phyloP scores from a whole-genome alignment of 2,888 invertebrate species.

The Drosophila subsilvestris region DNA sequence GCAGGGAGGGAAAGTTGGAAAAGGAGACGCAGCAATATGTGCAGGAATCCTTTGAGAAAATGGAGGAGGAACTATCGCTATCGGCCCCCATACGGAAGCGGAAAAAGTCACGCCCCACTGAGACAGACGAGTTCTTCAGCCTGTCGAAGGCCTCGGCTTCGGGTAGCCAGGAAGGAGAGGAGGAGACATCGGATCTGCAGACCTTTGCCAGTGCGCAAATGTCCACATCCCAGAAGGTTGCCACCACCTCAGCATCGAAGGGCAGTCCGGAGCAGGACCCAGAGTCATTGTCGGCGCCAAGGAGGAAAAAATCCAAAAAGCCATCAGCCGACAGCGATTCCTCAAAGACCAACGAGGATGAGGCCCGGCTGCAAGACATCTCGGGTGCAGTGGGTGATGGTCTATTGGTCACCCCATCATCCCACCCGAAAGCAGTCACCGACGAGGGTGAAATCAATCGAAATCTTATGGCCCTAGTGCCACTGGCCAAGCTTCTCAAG shows the following conservation, averaged over 20 bases:
- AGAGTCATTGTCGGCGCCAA: slow-evolving; percentile 76
- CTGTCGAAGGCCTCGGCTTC: slow-evolving; percentile 86
- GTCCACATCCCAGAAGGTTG: slow-evolving; percentile 73
- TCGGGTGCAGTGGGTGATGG: slow-evolving; percentile 87
- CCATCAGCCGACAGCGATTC: slow-evolving; percentile 84
- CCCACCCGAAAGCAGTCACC: slow-evolving; percentile 82
- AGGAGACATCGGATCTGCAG: slow-evolving; percentile 88
- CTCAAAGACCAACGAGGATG: slow-evolving; percentile 83
- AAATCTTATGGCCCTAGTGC: slow-evolving; percentile 84
- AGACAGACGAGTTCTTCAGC: slow-evolving; percentile 88
- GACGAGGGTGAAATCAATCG: slow-evolving; percentile 85
- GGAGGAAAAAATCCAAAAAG: slow-evolving; percentile 79
- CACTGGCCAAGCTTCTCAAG: slow-evolving; percentile 83
- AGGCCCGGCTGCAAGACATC: slow-evolving; percentile 84
- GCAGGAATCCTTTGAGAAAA: slow-evolving; percentile 82
- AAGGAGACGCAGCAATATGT: slow-evolving; percentile 85
- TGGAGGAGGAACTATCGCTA: slow-evolving; percentile 86
- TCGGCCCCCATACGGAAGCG: slow-evolving; percentile 85
- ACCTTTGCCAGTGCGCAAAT: slow-evolving; percentile 89
- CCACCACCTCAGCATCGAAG: slow-evolving; percentile 10
- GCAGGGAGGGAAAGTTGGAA: slow-evolving; percentile 84
- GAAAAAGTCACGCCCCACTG: slow-evolving; percentile 88
- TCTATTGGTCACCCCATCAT: slow-evolving; percentile 70
- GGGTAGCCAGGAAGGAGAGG: slow-evolving; percentile 72
- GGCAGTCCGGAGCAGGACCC: slow-evolving; percentile 63